Percentiles rank a stretch among this genome's conserved stretches.
Evolutionary conservation across 2,113 vertebrate genomes (phyloP).

Genomic region (Ictidomys tridecemlineatus): DNA sequence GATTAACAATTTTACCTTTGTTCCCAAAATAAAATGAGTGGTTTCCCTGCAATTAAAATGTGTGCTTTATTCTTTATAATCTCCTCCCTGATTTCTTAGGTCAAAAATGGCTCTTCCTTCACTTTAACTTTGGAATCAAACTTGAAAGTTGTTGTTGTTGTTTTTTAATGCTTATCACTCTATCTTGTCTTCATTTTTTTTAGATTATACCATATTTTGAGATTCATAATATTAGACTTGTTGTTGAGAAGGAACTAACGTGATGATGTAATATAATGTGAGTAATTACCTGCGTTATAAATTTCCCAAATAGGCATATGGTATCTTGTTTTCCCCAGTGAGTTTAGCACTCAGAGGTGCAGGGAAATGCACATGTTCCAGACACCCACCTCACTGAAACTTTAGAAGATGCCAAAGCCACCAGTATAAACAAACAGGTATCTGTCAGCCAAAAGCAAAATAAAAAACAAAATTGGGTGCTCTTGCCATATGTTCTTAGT

Average conservation of each 20-base stretch:
- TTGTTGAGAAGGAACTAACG: conserved; percentile 63
- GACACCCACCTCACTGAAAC: background rate
- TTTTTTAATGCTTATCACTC: background rate
- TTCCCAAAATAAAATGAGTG: conserved; percentile 67
- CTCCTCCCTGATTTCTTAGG: background rate
- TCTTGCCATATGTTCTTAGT: background rate
- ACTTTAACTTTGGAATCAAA: conserved; percentile 35
- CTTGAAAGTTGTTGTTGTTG: background rate
- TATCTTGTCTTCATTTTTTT: conserved; percentile 6
- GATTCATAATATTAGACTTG: background rate
- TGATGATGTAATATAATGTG: conserved; percentile 68
- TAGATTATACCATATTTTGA: background rate
- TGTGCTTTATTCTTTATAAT: conserved; percentile 18
- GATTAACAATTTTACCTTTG: conserved; percentile 66
- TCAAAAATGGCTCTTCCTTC: conserved; percentile 18
- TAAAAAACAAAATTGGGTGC: background rate
- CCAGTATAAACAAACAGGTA: background rate
- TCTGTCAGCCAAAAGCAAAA: background rate
- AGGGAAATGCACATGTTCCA: conserved; percentile 58
- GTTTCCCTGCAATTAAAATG: conserved; percentile 69
- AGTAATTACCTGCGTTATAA: conserved; percentile 77
- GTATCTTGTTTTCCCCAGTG: conserved; percentile 64
- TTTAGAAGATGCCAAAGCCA: background rate
- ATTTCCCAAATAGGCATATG: conserved; percentile 74
- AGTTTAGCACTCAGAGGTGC: conserved; percentile 66